Evolutionary conservation across 2,113 vertebrate genomes (phyloP), one percentile per base, ranked within the genome.

Genomic region (Colius striatus): DNA sequence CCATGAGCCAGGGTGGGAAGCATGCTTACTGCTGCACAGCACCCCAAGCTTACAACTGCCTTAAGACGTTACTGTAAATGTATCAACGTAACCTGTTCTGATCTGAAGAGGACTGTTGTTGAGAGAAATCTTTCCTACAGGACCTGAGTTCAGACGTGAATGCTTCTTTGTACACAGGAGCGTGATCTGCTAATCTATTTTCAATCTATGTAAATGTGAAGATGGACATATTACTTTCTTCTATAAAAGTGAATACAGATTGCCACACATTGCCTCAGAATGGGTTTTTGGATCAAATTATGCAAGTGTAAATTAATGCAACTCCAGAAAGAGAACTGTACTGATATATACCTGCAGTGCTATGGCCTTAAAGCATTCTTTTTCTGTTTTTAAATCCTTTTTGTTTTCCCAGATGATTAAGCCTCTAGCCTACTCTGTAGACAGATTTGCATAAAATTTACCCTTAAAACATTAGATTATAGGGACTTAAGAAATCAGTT

Each of bases 401-500:
- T 2, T 32, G 36, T 53, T 86, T 68, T 76, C 25, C 51, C 8
- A 29, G 18, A n/a, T 82, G 18, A 13, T 94, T 92, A 85, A 60
- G 22, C 14, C 51, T 83, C 77, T 50, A 45, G 72, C 38, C 68
- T 92, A 26, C 19, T 80, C 41, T 71, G 18, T 32, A 90, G 71
- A 38, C 4, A 88, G 29, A 85, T 94, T 83, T 92, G n/a, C 78
- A 80, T 94, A 45, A 70, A 91, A 77, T 91, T 91, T 91, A 60
- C 29, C 51, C 72, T 77, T 83, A 92, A 94, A 95, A 87, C 18
- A 60, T 79, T 82, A 80, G 84, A 86, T 85, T 85, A 38, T 73
- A 62, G 87, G 75, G 16, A 48, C 60, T 83, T 83, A 60, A 88
- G 63, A 94, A 95, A 91, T 95, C 89, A 83, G 41, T 90, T 95